A percentile compares a stretch with the other conserved stretches of the same genome.
Conservation (phyloP, 1,140 invertebrate genomes). For the Harlomillsia oculata region DNA sequence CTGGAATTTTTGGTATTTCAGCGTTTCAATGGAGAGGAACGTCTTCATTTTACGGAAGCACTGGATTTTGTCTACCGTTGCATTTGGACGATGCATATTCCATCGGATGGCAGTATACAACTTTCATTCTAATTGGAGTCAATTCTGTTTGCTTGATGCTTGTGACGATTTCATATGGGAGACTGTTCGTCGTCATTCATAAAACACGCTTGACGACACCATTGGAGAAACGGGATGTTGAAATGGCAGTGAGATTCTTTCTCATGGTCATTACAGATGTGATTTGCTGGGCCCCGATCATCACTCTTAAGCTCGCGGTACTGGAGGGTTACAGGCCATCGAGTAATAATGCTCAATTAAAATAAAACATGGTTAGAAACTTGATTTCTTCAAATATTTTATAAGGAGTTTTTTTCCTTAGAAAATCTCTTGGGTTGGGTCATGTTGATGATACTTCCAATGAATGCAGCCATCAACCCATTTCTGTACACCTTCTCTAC, state of each 20-base stretch:
- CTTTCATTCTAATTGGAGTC: slow-evolving; percentile 60
- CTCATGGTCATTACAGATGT: slow-evolving; percentile 64
- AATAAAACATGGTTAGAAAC: no score
- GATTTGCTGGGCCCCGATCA: slow-evolving; percentile 66
- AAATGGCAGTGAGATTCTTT: slow-evolving; percentile 62
- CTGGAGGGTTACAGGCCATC: slow-evolving; percentile 46
- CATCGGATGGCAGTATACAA: slow-evolving; percentile 63
- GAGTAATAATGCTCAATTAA: slow-evolving; percentile 3
- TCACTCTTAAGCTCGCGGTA: slow-evolving; percentile 56
- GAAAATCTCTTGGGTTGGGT: slow-evolving; percentile 62
- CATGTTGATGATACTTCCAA: slow-evolving; percentile 63
- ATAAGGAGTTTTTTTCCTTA: slow-evolving; percentile 39
- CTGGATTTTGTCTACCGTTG: slow-evolving; percentile 62
- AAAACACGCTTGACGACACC: slow-evolving; percentile 51
- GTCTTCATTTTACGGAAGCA: slow-evolving; percentile 58
- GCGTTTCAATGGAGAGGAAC: slow-evolving; percentile 53
- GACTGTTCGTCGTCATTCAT: slow-evolving; percentile 56
- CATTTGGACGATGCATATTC: slow-evolving; percentile 61
- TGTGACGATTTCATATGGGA: slow-evolving; percentile 53
- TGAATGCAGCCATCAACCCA: slow-evolving; percentile 71
- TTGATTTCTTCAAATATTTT: no score
- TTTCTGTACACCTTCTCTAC: slow-evolving; percentile 69
- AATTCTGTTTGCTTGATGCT: slow-evolving; percentile 49
- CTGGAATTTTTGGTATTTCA: slow-evolving; percentile 30
- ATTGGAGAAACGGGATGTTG: slow-evolving; percentile 50